Conservation (phyloP, 2,797 vertebrate genomes). For the Sebastes miniatus region DNA sequence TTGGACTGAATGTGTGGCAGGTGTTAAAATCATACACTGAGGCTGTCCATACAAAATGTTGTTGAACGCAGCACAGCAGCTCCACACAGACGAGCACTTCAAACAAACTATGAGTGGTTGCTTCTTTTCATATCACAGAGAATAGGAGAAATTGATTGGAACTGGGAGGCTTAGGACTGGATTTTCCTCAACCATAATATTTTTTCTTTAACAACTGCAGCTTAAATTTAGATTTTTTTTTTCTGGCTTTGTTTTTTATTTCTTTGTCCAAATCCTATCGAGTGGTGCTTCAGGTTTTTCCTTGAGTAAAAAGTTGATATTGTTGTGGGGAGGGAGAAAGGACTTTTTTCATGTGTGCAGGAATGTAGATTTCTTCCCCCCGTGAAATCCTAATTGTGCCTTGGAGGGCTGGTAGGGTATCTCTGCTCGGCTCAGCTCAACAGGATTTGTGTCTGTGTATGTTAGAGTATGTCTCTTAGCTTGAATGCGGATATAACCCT, state of each 20-base stretch:
- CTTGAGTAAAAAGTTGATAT: slow-evolving; percentile 85
- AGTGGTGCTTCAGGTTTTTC: slow-evolving; percentile 84
- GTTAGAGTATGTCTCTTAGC: slow-evolving; percentile 80
- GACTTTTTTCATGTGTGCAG: slow-evolving; percentile 85
- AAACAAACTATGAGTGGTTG: slow-evolving; percentile 77
- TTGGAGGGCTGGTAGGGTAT: slow-evolving; percentile 87
- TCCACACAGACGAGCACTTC: slow-evolving; percentile 65
- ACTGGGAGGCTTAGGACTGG: slow-evolving; percentile 75
- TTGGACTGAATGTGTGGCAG: slow-evolving; percentile 63
- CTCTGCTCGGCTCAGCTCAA: slow-evolving; percentile 84
- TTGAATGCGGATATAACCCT: slow-evolving; percentile 85
- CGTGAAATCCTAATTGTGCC: slow-evolving; percentile 91
- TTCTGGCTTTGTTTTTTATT: slow-evolving; percentile 75
- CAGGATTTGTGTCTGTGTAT: slow-evolving; percentile 87
- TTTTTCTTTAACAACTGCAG: slow-evolving; percentile 77
- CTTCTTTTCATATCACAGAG: slow-evolving; percentile 75
- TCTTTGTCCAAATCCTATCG: slow-evolving; percentile 82
- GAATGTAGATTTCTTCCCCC: slow-evolving; percentile 88
- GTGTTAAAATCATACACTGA: slow-evolving; percentile 60
- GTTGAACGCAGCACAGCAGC: slow-evolving; percentile 46
- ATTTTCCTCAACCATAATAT: slow-evolving; percentile 73
- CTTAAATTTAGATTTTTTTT: slow-evolving; percentile 78
- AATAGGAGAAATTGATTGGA: slow-evolving; percentile 81
- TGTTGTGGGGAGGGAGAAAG: slow-evolving; percentile 80
- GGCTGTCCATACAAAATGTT: slow-evolving; percentile 52